Evolutionary conservation across 2,797 vertebrate genomes (phyloP), one percentile per base, ranked within the genome.

Genomic region (Protosalanx chinensis): DNA sequence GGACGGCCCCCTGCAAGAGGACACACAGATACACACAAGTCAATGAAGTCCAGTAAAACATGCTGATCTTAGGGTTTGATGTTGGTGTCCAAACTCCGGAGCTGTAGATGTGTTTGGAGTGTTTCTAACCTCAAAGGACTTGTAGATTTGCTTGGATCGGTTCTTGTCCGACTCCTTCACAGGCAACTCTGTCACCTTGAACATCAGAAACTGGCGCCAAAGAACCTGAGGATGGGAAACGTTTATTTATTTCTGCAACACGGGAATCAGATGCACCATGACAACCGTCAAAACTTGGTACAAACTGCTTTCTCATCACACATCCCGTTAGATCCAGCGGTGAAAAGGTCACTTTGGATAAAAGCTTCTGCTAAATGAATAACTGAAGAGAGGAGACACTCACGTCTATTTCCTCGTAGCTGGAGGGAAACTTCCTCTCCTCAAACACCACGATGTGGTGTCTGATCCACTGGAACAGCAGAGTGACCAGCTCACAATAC

Each of bases 131-230:
- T 98, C 97, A 58, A 98, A 90, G 0, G 94, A 92, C 87, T 95
- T 95, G 87, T 92, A 98, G 83, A 98, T 94, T 76, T 87, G 88
- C 79, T 96, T 98, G 81, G 96, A 96, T 65, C 95, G 94, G 87
- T 94, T 97, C 91, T 98, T 98, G 87, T 98, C 97, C 0, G 94
- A 91, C 86, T 98, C 97, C 82, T 96, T 97, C 27, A 95, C 95
- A 0, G 96, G 96, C 6, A 98, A 94, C 78, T 98, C 97, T 0
- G 92, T 96, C 87, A 98, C 97, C 81, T 98, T 98, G 82, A 96
- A 98, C 81, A 97, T 97, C 53, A 98, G 87, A 81, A 98, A 98
- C 89, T 98, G 97, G 46, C 94, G 94, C 96, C 96, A 98, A 1
- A 98, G 89, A 82, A 97, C 91, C 96, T 98, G 81, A 0, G 64